Evolutionary conservation across 2,888 invertebrate species (phyloP).

Genomic region (Caenorhabditis doughertyi): DNA sequence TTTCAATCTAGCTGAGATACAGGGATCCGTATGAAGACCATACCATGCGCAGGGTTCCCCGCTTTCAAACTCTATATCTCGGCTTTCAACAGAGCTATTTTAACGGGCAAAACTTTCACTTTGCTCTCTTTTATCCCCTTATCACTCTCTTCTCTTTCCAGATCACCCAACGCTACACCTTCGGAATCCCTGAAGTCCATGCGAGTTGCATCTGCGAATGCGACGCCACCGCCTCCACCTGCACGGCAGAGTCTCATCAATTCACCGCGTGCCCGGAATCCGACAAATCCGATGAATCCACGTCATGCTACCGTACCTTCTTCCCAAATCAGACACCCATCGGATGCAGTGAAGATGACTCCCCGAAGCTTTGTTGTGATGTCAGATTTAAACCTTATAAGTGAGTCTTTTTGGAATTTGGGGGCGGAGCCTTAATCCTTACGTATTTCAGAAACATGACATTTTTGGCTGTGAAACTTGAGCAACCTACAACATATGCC

Average conservation of each 20-base stretch:
- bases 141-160: slow-evolving; percentile 39
- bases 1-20: no score
- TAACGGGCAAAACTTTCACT: no score
- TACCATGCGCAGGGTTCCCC: no score
- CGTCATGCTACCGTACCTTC: slow-evolving; percentile 81
- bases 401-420: slow-evolving; percentile 27
- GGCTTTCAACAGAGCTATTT: no score
- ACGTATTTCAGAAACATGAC: slow-evolving; percentile 73
- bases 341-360: slow-evolving; percentile 74
- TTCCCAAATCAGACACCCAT: slow-evolving; percentile 80
- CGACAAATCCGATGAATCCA: slow-evolving; percentile 54
- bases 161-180: slow-evolving; percentile 80
- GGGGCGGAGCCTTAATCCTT: neutral
- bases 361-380: slow-evolving; percentile 80
- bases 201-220: slow-evolving; percentile 81
- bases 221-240: slow-evolving; percentile 66
- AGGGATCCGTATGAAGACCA: no score
- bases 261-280: slow-evolving; percentile 69
- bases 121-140: neutral
- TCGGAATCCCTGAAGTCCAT: slow-evolving; percentile 81
- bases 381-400: slow-evolving; percentile 72
- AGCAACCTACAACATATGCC: slow-evolving; percentile 79
- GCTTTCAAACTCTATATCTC: no score
- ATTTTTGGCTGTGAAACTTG: slow-evolving; percentile 79
- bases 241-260: slow-evolving; percentile 70